Conservation (phyloP, 92 coral and sea anemone genomes). For the Zoanthus gigantus region DNA sequence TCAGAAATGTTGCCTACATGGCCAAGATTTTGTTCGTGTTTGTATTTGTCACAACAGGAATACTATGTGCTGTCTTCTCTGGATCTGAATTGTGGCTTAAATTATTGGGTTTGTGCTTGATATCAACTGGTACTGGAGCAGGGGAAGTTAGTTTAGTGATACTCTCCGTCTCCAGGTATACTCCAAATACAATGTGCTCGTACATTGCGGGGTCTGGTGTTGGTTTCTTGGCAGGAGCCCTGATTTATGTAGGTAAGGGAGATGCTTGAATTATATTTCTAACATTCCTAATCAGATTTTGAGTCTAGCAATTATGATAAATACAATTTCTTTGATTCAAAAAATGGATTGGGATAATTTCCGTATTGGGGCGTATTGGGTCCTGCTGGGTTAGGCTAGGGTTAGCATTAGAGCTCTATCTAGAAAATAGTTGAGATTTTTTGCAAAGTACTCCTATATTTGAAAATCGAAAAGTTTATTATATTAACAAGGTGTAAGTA, state of each 20-base stretch:
- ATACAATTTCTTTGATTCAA: too few species aligned
- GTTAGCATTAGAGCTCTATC: too few species aligned
- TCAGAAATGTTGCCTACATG: conserved; percentile 53
- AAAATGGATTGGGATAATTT: too few species aligned
- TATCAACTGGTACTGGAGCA: conserved; percentile 73
- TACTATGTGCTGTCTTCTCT: conserved; percentile 66
- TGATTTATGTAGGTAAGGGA: conserved; percentile 75
- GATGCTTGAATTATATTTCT: too few species aligned
- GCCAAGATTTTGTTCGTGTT: conserved; percentile 56
- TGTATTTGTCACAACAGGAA: conserved; percentile 62
- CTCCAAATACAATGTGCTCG: conserved; percentile 62
- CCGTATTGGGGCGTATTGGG: too few species aligned
- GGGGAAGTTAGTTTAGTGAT: conserved; percentile 69
- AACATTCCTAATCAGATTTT: too few species aligned
- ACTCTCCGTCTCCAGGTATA: conserved; percentile 56
- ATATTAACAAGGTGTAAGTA: too few species aligned
- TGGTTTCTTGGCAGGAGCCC: conserved; percentile 72
- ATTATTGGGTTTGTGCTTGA: conserved; percentile 73
- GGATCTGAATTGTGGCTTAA: conserved; percentile 54
- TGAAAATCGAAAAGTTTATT: too few species aligned
- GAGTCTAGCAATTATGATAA: too few species aligned
- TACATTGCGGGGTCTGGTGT: conserved; percentile 69
- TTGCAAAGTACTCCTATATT: too few species aligned
- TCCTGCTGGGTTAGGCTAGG: too few species aligned
- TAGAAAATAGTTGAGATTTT: too few species aligned